These are phyloP conservation scores for Sardinella longiceps DNA, from an alignment of 2,797 vertebrate species.

Conservation along the genomic window DNA sequence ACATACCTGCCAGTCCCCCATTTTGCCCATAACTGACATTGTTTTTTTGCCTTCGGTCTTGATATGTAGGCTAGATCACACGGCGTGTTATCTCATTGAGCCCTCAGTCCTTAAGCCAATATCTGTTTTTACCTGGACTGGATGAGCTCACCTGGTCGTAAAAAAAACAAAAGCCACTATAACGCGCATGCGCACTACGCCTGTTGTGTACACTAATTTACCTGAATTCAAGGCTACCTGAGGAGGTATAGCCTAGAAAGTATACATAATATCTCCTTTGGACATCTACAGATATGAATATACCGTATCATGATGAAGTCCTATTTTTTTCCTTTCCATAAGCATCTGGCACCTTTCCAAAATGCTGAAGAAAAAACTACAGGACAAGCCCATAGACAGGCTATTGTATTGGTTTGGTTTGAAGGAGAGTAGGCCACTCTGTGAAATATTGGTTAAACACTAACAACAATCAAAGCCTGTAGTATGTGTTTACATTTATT, in stretches of 20 bases:
- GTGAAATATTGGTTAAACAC: background rate
- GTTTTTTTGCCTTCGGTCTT: conserved; percentile 72
- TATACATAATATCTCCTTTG: background rate
- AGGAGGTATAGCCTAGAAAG: conserved; percentile 28
- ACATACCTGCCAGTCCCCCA: conserved; percentile 97
- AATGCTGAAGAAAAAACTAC: background rate
- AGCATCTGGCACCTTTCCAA: background rate
- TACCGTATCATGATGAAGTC: background rate
- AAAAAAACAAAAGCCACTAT: conserved; percentile 84
- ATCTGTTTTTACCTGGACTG: conserved; percentile 85
- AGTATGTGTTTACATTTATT: background rate
- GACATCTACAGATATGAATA: background rate
- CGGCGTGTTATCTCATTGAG: conserved; percentile 77
- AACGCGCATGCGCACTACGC: conserved; percentile 88
- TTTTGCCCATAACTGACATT: conserved; percentile 94
- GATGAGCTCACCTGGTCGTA: conserved; percentile 93
- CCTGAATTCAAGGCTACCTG: conserved; percentile 36
- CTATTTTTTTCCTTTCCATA: background rate
- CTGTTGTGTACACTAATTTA: conserved; percentile 69
- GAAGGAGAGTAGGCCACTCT: background rate
- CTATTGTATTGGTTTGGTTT: no score
- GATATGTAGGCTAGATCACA: conserved; percentile 70
- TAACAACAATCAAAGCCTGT: background rate
- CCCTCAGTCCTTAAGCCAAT: conserved; percentile 81
- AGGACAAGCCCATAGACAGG: no score